A percentile compares a stretch with the other conserved stretches of the same genome.
Evolutionary conservation across 2,797 vertebrate species (phyloP).

Genomic region (Crenuchus spilurus): DNA sequence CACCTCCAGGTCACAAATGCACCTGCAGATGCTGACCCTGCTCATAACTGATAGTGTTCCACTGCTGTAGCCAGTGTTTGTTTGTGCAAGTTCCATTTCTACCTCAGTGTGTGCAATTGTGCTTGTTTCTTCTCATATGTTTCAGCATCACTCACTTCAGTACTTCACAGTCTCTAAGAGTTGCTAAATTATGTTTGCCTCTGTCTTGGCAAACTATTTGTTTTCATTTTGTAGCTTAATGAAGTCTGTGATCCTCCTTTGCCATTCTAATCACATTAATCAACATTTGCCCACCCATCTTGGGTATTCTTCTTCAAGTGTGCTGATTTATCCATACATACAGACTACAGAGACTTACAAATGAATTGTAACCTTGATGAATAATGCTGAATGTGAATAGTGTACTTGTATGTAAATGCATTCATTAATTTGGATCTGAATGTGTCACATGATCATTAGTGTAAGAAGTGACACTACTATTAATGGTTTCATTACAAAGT

Average conservation of each 20-base stretch:
- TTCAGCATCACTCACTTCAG: background rate
- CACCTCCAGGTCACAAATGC: background rate
- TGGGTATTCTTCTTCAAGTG: background rate
- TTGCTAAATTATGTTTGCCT: conserved; percentile 7
- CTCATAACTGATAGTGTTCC: background rate
- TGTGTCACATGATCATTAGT: too few relatives aligned
- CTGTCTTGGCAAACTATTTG: conserved; percentile 26
- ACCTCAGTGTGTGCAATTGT: background rate
- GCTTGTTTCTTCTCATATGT: background rate
- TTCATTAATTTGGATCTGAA: background rate
- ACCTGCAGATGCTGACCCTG: background rate
- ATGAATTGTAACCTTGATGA: conserved; percentile 21
- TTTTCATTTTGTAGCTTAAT: conserved; percentile 30
- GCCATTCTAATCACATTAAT: conserved; percentile 28
- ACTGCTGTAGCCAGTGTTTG: too few relatives aligned
- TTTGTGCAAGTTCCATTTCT: background rate
- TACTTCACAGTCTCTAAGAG: background rate
- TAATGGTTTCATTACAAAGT: too few relatives aligned
- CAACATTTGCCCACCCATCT: background rate
- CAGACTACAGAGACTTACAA: background rate
- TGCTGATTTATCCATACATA: conserved; percentile 13
- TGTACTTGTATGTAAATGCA: background rate
- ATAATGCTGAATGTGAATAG: background rate
- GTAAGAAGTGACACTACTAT: too few relatives aligned
- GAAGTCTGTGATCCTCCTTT: conserved; percentile 11